Evolutionary conservation across 2,888 invertebrate species (phyloP), one percentile per base, ranked within the genome.

Genomic region (Spilarctia lutea): DNA sequence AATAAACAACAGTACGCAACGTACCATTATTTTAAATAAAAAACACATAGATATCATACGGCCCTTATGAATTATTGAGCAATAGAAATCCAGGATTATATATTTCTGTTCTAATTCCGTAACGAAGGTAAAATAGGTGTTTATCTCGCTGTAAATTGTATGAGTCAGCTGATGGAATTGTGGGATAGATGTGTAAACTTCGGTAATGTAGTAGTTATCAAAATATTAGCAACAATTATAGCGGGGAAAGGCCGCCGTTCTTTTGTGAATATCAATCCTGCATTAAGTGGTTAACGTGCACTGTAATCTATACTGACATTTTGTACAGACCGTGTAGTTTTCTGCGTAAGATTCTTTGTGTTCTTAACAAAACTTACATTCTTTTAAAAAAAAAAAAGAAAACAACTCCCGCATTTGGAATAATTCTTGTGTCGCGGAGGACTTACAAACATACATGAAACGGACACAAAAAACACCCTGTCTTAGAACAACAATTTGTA

Each of bases 1-100:
- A 80, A 79, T 86, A 86, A 86, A 86, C 84, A 83, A 79, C 81
- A 71, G 76, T 83, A 82, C 82, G 81, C 82, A 80, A 76, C 81
- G 74, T 66, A 77, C 79, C 85, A 84, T 75, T 79, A 79, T 80
- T 84, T 85, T 82, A 82, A 82, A 87, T 87, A 86, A 87, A 81
- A 84, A 81, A 73, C 72, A 75, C 42, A 73, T 24, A 68, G 70
- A 81, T 74, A 67, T 76, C 73, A 30, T 42, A 74, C 85, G 79
- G 79, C 83, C 84, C 85, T 85, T 85, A 81, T 82, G 83, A 81
- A 73, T 83, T 81, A 81, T 85, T 67, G 75, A 68, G 79, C 79
- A 78, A 79, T 83, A 83, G 79, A 79, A 77, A 77, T 67, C 75
- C 75, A 65, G 77, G 79, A 75, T 74, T 80, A 83, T 77, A 74